phyloP scores from a whole-genome alignment of 2,888 invertebrate genomes.

The Diploptera punctata region DNA sequence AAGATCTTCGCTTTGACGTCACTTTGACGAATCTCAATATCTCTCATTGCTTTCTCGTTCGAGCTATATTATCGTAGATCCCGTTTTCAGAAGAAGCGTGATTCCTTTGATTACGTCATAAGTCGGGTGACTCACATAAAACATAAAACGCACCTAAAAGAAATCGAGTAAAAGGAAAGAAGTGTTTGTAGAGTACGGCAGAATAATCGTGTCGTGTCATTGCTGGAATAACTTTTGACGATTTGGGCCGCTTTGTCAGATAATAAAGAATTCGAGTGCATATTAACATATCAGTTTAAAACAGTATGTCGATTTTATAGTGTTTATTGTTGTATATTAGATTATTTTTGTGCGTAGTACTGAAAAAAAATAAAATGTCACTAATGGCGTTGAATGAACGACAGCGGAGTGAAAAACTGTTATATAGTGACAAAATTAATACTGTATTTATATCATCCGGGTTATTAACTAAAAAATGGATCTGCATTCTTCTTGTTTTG shows the following conservation, averaged over 20 bases:
- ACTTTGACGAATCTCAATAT: too few species aligned
- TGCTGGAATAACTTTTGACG: not conserved
- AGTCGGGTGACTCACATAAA: not conserved
- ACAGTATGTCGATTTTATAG: too few species aligned
- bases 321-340: too few species aligned
- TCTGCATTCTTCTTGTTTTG: not conserved
- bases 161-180: not conserved
- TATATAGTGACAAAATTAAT: not conserved
- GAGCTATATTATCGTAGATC: too few species aligned
- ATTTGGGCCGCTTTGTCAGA: not conserved
- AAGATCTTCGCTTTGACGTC: too few species aligned
- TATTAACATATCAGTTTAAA: not conserved
- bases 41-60: too few species aligned
- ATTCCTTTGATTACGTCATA: not conserved
- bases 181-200: not conserved
- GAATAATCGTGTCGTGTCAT: not conserved
- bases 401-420: not conserved
- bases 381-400: not conserved
- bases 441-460: not conserved
- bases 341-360: too few species aligned
- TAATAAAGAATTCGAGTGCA: not conserved
- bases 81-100: not conserved
- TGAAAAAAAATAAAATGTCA: not conserved
- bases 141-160: not conserved
- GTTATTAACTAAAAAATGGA: not conserved